Evolutionary conservation across 92 coral and sea anemone species (phyloP).

Genomic region (Palythoa caribaeorum): DNA sequence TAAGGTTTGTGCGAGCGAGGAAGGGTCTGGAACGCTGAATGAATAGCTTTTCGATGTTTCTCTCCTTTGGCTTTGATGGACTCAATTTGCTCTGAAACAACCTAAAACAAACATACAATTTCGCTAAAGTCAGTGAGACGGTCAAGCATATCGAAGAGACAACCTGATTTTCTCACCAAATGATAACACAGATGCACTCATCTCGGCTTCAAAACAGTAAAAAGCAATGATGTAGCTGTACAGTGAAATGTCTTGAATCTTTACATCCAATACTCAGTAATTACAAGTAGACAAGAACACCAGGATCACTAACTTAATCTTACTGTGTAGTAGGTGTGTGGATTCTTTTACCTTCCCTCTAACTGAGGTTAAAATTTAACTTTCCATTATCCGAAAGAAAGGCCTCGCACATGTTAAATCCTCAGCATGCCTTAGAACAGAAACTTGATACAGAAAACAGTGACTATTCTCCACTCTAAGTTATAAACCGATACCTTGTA

Average conservation of each 20-base stretch:
- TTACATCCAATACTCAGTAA: too few relatives aligned
- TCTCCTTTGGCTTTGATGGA: conserved; percentile 92
- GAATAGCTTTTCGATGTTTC: conserved; percentile 86
- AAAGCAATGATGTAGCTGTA: too few relatives aligned
- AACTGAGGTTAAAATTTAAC: too few relatives aligned
- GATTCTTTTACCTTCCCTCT: too few relatives aligned
- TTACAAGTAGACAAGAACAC: neutral
- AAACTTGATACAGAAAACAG: neutral
- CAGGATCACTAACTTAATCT: neutral
- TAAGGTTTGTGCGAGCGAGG: conserved; percentile 69
- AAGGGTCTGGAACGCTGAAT: conserved; percentile 84
- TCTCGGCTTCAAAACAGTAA: too few relatives aligned
- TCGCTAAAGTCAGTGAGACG: neutral
- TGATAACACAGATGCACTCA: neutral
- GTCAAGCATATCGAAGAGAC: neutral
- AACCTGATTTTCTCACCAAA: neutral
- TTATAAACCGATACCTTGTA: neutral
- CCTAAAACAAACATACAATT: conserved; percentile 40
- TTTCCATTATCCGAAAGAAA: too few relatives aligned
- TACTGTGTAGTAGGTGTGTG: neutral
- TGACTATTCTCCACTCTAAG: neutral
- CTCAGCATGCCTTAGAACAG: too few relatives aligned
- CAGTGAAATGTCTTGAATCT: too few relatives aligned
- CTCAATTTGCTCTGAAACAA: conserved; percentile 76
- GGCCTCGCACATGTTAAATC: too few relatives aligned